A percentile compares a stretch with the other conserved stretches of the same genome.
Conservation (phyloP, 2,888 invertebrate genomes). For the Mimumesa dahlbomi region DNA sequence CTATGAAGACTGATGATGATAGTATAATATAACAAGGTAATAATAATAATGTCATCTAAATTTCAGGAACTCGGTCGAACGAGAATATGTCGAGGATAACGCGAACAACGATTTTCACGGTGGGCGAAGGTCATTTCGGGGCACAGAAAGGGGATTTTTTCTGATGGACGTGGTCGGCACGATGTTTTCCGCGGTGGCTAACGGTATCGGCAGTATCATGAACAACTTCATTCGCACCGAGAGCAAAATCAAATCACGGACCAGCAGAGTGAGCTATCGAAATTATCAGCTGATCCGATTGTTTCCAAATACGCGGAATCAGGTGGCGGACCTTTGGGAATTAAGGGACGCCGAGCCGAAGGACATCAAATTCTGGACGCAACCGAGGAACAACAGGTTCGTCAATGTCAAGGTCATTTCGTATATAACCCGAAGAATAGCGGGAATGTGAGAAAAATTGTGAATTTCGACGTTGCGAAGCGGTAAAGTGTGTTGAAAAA, state of each 20-base stretch:
- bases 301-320: conserved; percentile 78
- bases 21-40: no score
- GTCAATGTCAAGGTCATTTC: no score
- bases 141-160: conserved; percentile 69
- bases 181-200: conserved; percentile 68
- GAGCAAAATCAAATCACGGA: conserved; percentile 50
- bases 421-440: no score
- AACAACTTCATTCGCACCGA: conserved; percentile 70
- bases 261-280: conserved; percentile 80
- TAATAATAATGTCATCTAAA: no score
- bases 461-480: no score
- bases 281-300: conserved; percentile 83
- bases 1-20: no score
- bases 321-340: conserved; percentile 80
- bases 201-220: conserved; percentile 68
- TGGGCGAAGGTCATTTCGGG: no score
- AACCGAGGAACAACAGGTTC: conserved; percentile 81
- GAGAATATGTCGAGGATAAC: no score
- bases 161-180: conserved; percentile 70
- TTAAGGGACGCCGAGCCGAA: conserved; percentile 81
- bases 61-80: no score
- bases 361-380: conserved; percentile 84
- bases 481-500: background rate
- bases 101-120: no score
- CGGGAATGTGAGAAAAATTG: no score